These are phyloP conservation scores for Xiphias gladius DNA, from an alignment of 2,113 vertebrate genomes.

Conservation along the genomic window DNA sequence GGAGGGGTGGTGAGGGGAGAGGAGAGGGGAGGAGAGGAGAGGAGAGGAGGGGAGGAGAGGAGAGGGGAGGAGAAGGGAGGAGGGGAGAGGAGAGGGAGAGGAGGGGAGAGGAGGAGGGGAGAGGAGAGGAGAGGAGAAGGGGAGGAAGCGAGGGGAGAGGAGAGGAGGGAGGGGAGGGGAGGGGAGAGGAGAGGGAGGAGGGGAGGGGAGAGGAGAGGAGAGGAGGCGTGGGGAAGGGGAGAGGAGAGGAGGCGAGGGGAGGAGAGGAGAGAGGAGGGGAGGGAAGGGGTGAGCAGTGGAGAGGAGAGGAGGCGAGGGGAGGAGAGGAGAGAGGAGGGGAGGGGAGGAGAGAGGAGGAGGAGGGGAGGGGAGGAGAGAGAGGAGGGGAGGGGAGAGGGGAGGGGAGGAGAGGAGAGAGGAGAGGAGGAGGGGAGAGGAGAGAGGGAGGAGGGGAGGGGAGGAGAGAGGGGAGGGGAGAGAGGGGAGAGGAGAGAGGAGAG, in stretches of 20 bases:
- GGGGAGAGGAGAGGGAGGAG: neutral
- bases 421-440: neutral
- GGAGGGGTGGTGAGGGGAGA: neutral
- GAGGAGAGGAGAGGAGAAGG: neutral
- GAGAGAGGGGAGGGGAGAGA: no score
- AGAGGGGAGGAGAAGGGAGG: neutral
- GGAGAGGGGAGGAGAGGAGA: no score
- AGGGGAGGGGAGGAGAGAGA: no score
- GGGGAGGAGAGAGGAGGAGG: accelerated
- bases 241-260: no score
- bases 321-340: neutral
- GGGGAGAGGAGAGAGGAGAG: no score
- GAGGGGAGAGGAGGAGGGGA: no score
- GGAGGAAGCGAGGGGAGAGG: neutral
- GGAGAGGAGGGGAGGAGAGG: no score
- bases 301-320: neutral
- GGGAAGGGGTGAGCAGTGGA: neutral
- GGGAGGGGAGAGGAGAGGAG: neutral
- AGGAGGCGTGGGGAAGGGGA: neutral
- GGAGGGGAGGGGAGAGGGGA: neutral
- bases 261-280: neutral
- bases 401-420: neutral
- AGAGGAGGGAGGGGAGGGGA: no score
- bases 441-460: neutral
- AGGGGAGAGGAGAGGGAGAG: no score